Percentiles rank a stretch among this genome's conserved stretches.
These are phyloP conservation scores for Limanda limanda DNA, from an alignment of 2,113 vertebrate species.

Conservation along the genomic window DNA sequence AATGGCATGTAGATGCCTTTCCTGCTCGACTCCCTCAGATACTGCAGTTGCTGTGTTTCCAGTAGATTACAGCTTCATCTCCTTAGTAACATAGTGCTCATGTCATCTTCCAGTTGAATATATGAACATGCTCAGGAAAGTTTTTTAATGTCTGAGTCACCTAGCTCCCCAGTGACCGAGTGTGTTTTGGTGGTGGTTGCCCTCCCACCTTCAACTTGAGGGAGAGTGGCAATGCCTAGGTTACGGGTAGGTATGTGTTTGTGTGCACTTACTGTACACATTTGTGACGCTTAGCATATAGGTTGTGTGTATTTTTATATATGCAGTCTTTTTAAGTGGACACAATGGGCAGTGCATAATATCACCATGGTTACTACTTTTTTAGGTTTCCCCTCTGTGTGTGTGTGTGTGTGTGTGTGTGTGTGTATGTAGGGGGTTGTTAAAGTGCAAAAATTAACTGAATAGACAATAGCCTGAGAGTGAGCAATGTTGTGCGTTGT, in stretches of 20 bases:
- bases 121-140: constrained; percentile 55
- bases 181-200: constrained; percentile 32
- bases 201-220: constrained; percentile 50
- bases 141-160: constrained; percentile 71
- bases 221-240: constrained; percentile 44
- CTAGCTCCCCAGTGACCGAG: constrained; percentile 3
- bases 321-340: not conserved
- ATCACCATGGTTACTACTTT: constrained; percentile 70
- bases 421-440: constrained; percentile 36
- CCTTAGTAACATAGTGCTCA: constrained; percentile 53
- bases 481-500: not conserved
- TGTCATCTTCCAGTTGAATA: constrained; percentile 42
- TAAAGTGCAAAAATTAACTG: constrained; percentile 26
- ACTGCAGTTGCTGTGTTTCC: constrained; percentile 20
- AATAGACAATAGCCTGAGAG: constrained; percentile 13
- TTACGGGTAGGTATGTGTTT: constrained; percentile 30
- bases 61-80: constrained; percentile 43
- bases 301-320: not conserved
- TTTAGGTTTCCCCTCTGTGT: constrained; percentile 37
- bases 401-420: constrained; percentile 24
- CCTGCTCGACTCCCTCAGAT: not conserved
- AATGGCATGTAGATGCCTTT: not conserved
- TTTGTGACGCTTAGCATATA: constrained; percentile 7
- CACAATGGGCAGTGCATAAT: constrained; percentile 30
- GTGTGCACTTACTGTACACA: not conserved